Evolutionary conservation across 2,797 vertebrate species (phyloP), one percentile per base, ranked within the genome.

Genomic region (Mallotus villosus): DNA sequence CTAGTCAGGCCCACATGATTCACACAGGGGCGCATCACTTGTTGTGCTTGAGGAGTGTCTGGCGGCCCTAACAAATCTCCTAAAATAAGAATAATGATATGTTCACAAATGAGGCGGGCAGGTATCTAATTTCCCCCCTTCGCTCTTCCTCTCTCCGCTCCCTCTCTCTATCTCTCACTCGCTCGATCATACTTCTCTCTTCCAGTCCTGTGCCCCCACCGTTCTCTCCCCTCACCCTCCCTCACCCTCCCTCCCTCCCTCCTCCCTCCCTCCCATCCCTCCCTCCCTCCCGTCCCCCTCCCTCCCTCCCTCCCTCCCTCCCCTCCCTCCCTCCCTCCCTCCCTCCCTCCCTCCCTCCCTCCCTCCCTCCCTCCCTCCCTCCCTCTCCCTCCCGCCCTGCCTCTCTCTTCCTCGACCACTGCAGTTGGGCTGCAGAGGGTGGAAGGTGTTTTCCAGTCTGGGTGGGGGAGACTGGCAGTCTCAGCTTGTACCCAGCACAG

Each of bases 11-110:
- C 84, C 57, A 77, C 82, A 82, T 68, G 73, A 81, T 81, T 86
- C 88, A 85, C 85, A 84, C 85, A 84, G 70, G 74, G 82, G 84
- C 74, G 65, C 81, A 84, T 91, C 88, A 88, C 88, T 93, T 92
- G 92, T 91, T 91, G 87, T 90, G 89, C 86, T 78, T 37, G 41
- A 82, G 78, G 77, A 89, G 82, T 61, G 83, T 75, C 86, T 89
- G 83, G 81, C 82, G 27, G 85, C 81, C 74, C 83, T 76, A 87
- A 92, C 86, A 88, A 89, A 91, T 91, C 68, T 74, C 81, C 81
- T 85, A 84, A 91, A 91, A 90, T 90, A 92, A 91, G 84, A 91
- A 84, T 90, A 91, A 92, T 90, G 86, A 87, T 88, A 81, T 85
- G 87, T 83, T 85, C 82, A 41, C 84, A 87, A 90, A 89, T 82